Evolutionary conservation across 2,888 invertebrate genomes (phyloP).

Genomic region (Drosophila conformis): DNA sequence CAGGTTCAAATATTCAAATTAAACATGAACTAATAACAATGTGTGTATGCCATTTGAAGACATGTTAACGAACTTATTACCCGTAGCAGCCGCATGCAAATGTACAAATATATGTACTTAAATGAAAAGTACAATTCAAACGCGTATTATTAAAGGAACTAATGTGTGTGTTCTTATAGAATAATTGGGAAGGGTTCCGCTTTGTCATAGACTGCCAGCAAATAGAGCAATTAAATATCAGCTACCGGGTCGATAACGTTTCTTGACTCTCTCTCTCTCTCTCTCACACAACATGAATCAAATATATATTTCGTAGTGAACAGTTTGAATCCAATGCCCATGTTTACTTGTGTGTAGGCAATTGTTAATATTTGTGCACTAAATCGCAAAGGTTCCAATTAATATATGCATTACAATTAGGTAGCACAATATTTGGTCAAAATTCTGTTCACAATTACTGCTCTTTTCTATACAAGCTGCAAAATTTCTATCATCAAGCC

Average conservation of each 20-base stretch:
- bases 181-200: constrained; percentile 9
- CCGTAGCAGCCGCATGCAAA: constrained; percentile 51
- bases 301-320: not conserved
- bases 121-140: constrained; percentile 3
- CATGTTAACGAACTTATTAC: constrained; percentile 79
- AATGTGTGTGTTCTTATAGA: not conserved
- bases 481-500: not conserved
- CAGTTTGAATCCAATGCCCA: not conserved
- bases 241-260: not conserved
- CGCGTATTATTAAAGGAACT: constrained; percentile 15
- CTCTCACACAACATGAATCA: not conserved
- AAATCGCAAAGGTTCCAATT: not conserved
- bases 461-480: not conserved
- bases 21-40: constrained; percentile 45
- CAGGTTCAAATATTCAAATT: constrained; percentile 49
- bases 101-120: constrained; percentile 23
- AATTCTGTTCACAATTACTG: not conserved
- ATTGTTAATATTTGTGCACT: not conserved
- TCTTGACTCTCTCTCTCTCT: not conserved
- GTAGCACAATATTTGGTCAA: not conserved
- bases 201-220: constrained; percentile 3
- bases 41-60: constrained; percentile 45
- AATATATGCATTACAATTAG: not conserved
- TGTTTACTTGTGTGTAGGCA: not conserved
- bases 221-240: constrained; percentile 38